Percentiles rank a stretch among this genome's conserved stretches.
phyloP scores from a whole-genome alignment of 1,140 invertebrate genomes.

The Anagrus nilaparvatae region DNA sequence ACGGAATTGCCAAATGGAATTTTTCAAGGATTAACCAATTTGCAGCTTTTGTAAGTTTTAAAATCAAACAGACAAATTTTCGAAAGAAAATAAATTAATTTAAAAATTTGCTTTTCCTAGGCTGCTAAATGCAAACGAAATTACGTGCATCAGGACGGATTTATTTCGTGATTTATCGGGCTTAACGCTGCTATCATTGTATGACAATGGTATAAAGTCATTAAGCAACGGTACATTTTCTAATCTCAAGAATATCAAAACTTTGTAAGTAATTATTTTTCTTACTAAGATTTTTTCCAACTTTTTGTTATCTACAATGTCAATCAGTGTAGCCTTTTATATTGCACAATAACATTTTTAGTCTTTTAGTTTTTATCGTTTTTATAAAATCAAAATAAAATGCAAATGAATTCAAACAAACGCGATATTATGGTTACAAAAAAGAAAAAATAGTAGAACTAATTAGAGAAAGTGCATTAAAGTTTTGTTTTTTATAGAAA shows the following conservation, averaged over 20 bases:
- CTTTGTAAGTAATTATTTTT: constrained; percentile 71
- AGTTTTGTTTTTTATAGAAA: too few species aligned
- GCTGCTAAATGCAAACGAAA: constrained; percentile 94
- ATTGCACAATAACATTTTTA: too few species aligned
- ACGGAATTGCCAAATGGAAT: constrained; percentile 84
- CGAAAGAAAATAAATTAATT: constrained; percentile 10
- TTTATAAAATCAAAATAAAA: too few species aligned
- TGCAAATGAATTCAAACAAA: too few species aligned
- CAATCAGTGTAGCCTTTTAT: too few species aligned
- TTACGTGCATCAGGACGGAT: constrained; percentile 89
- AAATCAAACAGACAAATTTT: too few species aligned
- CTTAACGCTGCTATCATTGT: constrained; percentile 90
- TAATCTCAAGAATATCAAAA: constrained; percentile 84
- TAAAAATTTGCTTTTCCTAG: constrained; percentile 44
- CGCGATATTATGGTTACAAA: too few species aligned
- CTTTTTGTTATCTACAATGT: too few species aligned
- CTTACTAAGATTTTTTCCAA: constrained; percentile 31
- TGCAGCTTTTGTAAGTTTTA: constrained; percentile 95
- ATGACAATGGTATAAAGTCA: constrained; percentile 96
- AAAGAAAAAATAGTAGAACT: too few species aligned
- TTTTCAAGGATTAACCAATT: constrained; percentile 81
- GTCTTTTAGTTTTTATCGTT: too few species aligned
- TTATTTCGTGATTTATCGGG: constrained; percentile 87
- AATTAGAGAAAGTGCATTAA: too few species aligned
- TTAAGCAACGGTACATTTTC: constrained; percentile 94